Percentiles rank a stretch among this genome's conserved stretches.
Conservation (phyloP, 1,140 invertebrate species). For the Nasonia vitripennis region DNA sequence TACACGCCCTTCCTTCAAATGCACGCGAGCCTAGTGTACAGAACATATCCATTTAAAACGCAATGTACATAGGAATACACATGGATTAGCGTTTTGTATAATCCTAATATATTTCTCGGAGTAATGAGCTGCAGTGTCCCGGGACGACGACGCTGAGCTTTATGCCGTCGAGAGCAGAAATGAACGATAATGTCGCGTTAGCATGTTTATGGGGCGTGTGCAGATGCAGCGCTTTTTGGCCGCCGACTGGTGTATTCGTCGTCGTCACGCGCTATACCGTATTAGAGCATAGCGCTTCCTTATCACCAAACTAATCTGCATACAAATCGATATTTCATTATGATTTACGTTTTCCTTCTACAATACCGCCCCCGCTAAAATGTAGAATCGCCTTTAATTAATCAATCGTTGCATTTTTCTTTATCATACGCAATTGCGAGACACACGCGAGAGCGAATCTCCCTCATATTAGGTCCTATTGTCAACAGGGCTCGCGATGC, state of each 20-base stretch:
- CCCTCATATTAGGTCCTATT: slow-evolving; percentile 1
- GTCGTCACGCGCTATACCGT: background rate
- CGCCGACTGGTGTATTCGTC: background rate
- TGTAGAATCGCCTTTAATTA: background rate
- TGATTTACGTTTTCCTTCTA: background rate
- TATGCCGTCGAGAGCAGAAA: background rate
- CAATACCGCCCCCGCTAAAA: too few relatives aligned
- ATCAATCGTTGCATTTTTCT: background rate
- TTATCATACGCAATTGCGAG: background rate
- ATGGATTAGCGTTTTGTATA: slow-evolving; percentile 3
- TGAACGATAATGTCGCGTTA: slow-evolving; percentile 22
- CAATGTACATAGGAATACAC: background rate
- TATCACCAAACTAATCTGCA: background rate
- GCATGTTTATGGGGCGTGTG: background rate
- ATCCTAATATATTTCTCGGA: slow-evolving; percentile 24
- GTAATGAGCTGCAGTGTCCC: background rate
- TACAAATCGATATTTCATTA: background rate
- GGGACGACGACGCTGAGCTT: too few relatives aligned
- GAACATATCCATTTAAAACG: background rate
- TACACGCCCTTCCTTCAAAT: background rate
- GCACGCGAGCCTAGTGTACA: background rate
- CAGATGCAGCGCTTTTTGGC: background rate
- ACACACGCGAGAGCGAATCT: background rate
- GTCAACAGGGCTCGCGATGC: slow-evolving; percentile 26
- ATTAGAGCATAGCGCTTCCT: background rate